Evolutionary conservation across 2,113 vertebrate species (phyloP).

Genomic region (Varanus komodoensis): DNA sequence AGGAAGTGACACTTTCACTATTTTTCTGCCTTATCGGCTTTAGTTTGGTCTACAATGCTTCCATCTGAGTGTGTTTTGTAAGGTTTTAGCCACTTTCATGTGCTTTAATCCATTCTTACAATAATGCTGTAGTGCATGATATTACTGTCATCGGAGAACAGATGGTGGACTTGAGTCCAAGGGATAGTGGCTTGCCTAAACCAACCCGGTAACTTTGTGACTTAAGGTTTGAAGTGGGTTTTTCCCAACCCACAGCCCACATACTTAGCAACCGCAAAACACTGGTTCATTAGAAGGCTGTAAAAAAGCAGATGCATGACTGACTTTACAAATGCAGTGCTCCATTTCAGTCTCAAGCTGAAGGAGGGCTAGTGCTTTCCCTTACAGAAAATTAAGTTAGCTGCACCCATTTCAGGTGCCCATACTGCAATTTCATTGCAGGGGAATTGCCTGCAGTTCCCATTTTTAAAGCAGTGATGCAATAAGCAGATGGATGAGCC

Average conservation of each 20-base stretch:
- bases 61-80: not conserved
- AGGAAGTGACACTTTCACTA: not conserved
- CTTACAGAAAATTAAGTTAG: not conserved
- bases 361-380: not conserved
- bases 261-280: not conserved
- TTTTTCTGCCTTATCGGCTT: not conserved
- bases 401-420: not conserved
- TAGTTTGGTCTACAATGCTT: not conserved
- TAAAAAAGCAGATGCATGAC: not conserved
- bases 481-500: not conserved
- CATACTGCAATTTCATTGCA: not conserved
- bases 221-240: not conserved
- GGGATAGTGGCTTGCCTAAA: not conserved
- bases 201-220: not conserved
- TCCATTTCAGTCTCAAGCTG: not conserved
- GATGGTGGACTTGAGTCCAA: not conserved
- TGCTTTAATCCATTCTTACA: not conserved
- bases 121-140: not conserved
- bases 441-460: not conserved
- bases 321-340: not conserved
- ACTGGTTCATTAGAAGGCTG: not conserved
- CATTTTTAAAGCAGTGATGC: not conserved
- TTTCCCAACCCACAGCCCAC: not conserved
- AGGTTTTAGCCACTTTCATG: not conserved
- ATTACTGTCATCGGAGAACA: not conserved